A percentile compares a stretch with the other conserved stretches of the same genome.
Evolutionary conservation across 2,113 vertebrate genomes (phyloP).

Genomic region (Merops nubicus): DNA sequence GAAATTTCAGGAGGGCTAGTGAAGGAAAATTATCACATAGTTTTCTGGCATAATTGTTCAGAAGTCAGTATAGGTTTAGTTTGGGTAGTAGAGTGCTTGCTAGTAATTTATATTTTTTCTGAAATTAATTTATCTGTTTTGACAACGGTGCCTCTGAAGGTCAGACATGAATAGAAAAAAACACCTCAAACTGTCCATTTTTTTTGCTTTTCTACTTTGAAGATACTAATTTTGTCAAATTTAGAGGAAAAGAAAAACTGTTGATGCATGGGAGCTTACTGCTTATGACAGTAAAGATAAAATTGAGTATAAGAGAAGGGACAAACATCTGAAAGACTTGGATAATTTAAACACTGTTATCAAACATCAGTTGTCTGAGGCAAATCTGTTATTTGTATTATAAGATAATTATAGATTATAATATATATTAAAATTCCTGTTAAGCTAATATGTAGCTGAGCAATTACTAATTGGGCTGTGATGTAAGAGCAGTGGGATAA

Average conservation of each 20-base stretch:
- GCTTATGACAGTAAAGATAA: neutral
- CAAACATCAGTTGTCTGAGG: neutral
- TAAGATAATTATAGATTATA: no score
- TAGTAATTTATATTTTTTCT: neutral
- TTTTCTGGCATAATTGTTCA: neutral
- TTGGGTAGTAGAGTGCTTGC: neutral
- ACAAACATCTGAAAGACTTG: neutral
- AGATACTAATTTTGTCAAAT: neutral
- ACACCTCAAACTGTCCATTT: neutral
- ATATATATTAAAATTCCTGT: neutral
- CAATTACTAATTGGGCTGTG: neutral
- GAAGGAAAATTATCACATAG: neutral
- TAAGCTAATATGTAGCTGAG: neutral
- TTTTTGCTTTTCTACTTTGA: neutral
- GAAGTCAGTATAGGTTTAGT: neutral
- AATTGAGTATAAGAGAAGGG: neutral
- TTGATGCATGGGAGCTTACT: neutral
- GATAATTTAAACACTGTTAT: neutral
- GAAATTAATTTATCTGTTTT: neutral
- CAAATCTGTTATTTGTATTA: neutral
- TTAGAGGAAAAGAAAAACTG: neutral
- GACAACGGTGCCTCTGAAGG: neutral
- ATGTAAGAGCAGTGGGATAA: neutral
- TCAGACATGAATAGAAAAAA: neutral
- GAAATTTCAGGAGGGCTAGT: neutral